Evolutionary conservation across 2,113 vertebrate species (phyloP).

Genomic region (Xiphophorus hellerii): DNA sequence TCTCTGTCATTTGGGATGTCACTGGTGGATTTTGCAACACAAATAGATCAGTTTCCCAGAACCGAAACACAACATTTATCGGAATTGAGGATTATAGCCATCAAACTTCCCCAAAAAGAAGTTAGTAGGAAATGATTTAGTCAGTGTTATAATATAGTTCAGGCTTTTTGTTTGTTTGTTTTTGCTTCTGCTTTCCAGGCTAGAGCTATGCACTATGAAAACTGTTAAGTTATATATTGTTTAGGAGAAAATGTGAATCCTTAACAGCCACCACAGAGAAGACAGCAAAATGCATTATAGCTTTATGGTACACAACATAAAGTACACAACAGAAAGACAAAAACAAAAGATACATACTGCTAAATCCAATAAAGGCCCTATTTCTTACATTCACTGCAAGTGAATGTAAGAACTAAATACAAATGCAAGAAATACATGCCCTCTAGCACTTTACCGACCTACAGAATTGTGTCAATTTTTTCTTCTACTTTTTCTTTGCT

Average conservation of each 20-base stretch:
- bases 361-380: background rate
- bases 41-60: conserved; percentile 1
- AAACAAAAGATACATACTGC: background rate
- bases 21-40: background rate
- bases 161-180: background rate
- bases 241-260: conserved; percentile 7
- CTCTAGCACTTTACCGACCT: background rate
- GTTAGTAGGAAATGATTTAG: background rate
- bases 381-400: background rate
- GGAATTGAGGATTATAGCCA: background rate
- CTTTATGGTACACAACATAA: too few relatives aligned
- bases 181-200: background rate
- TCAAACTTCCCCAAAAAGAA: background rate
- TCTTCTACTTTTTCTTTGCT: background rate
- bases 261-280: conserved; percentile 12
- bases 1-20: conserved; percentile 17
- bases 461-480: background rate
- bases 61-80: background rate
- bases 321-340: background rate
- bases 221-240: background rate
- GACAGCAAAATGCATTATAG: background rate
- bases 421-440: background rate
- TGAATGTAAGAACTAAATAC: background rate
- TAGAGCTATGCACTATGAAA: background rate
- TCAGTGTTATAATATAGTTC: background rate